Conservation (phyloP, 2,888 invertebrate genomes). For the Gibbula magus region DNA sequence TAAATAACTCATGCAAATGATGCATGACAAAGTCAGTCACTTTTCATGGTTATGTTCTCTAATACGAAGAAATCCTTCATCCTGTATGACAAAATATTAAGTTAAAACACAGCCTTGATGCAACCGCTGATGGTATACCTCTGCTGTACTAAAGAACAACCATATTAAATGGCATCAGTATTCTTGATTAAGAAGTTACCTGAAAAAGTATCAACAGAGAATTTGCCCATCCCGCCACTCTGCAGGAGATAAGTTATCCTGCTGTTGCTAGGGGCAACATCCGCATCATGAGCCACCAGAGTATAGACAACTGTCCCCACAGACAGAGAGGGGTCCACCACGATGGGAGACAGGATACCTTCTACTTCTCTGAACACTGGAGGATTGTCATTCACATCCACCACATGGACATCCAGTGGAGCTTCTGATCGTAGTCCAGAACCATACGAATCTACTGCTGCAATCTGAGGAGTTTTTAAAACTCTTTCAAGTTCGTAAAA, state of each 20-base stretch:
- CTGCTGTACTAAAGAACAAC: no score
- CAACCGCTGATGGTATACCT: no score
- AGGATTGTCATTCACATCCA: not conserved
- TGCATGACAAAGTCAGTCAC: no score
- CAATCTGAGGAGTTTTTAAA: not conserved
- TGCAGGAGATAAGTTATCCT: not conserved
- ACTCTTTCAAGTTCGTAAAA: not conserved
- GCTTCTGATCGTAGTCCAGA: not conserved
- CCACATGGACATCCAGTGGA: not conserved
- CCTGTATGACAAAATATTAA: no score
- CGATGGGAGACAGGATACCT: not conserved
- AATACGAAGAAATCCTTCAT: no score
- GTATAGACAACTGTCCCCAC: not conserved
- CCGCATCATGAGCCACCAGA: not conserved
- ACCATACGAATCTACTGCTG: not conserved
- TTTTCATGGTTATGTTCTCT: no score
- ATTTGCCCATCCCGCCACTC: conserved; percentile 28
- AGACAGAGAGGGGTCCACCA: not conserved
- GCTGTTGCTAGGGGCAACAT: not conserved
- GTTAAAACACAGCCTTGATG: no score
- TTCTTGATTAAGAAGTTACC: not conserved
- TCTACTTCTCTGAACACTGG: not conserved
- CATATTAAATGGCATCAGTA: no score
- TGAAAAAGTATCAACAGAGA: conserved; percentile 19
- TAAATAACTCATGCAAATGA: no score